Evolutionary conservation across 2,888 invertebrate species (phyloP).

Genomic region (Thecocarcelia acutangulata): DNA sequence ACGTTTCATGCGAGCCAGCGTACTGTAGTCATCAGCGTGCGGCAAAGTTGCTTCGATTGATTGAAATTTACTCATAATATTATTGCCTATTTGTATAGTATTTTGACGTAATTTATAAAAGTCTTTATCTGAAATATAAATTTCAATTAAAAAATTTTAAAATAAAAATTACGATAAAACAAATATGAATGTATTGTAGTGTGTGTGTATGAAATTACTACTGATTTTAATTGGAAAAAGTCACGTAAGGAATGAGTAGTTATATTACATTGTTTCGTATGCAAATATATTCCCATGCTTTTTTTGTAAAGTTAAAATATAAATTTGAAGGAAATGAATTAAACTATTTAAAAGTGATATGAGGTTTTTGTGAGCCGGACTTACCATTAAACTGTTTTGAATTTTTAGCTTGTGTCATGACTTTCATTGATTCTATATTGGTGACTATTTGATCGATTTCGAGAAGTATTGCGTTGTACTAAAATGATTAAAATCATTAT

Average conservation of each 20-base stretch:
- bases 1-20: slow-evolving; percentile 64
- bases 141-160: neutral
- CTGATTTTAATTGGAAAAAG: slow-evolving; percentile 7
- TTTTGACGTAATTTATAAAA: slow-evolving; percentile 61
- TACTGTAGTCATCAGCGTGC: slow-evolving; percentile 35
- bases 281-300: neutral
- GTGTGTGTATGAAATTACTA: neutral
- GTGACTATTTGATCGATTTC: slow-evolving; percentile 40
- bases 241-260: slow-evolving; percentile 12
- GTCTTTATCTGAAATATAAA: slow-evolving; percentile 52
- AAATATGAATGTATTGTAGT: no score
- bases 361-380: neutral
- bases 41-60: slow-evolving; percentile 49
- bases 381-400: slow-evolving; percentile 58
- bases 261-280: neutral
- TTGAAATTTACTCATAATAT: slow-evolving; percentile 63
- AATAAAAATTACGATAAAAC: neutral
- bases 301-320: neutral
- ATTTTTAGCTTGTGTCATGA: slow-evolving; percentile 57
- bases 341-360: neutral
- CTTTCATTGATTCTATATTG: slow-evolving; percentile 59
- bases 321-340: slow-evolving; percentile 3
- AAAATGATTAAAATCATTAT: neutral
- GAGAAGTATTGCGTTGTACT: slow-evolving; percentile 55
- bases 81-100: slow-evolving; percentile 50